These are phyloP conservation scores for Orthonevra nobilis DNA, from an alignment of 2,888 invertebrate genomes.

Conservation along the genomic window DNA sequence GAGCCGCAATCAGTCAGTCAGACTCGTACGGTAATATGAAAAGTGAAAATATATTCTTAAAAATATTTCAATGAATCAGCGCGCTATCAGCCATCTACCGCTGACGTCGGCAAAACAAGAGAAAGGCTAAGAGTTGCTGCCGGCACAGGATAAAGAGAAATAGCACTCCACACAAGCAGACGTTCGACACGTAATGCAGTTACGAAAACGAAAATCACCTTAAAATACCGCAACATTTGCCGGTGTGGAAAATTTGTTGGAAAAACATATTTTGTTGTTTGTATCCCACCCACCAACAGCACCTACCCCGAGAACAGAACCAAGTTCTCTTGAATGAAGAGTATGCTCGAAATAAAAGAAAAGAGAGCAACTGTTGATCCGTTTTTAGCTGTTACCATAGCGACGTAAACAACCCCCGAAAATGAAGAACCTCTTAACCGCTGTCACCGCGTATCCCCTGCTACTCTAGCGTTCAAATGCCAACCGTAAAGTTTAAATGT, in stretches of 20 bases:
- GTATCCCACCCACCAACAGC: no score
- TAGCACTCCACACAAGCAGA: background rate
- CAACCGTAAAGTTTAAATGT: conserved; percentile 46
- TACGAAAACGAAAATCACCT: background rate
- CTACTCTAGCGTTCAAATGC: conserved; percentile 15
- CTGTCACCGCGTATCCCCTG: no score
- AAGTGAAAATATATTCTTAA: conserved; percentile 54
- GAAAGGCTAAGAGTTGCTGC: background rate
- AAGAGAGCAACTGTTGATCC: conserved; percentile 23
- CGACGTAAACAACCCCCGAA: conserved; percentile 4
- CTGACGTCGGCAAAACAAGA: conserved; percentile 38
- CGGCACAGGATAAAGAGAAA: conserved; percentile 17
- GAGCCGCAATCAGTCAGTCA: conserved; percentile 31
- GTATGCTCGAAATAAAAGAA: conserved; percentile 1
- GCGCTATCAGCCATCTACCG: background rate
- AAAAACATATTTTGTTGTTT: background rate
- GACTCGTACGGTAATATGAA: conserved; percentile 29
- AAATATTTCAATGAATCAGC: conserved; percentile 64
- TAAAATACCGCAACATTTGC: background rate
- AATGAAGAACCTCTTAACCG: background rate
- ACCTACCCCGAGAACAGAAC: background rate
- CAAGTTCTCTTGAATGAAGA: background rate
- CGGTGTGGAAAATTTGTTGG: background rate
- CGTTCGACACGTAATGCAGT: conserved; percentile 2
- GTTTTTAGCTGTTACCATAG: conserved; percentile 12